Evolutionary conservation across 2,797 vertebrate genomes (phyloP).

Genomic region (Mastacembelus armatus): DNA sequence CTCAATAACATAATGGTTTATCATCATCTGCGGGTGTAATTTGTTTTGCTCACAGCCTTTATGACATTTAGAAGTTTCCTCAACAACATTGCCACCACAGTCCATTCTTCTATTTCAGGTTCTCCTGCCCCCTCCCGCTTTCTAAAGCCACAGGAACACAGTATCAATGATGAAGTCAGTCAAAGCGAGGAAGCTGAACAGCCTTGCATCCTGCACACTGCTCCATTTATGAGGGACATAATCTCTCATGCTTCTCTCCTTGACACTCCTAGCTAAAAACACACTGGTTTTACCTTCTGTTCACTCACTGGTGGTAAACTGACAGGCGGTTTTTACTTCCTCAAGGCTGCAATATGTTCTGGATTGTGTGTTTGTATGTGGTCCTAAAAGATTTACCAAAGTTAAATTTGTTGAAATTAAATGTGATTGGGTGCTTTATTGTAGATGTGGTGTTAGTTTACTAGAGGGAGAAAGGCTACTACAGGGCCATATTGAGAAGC

Average conservation of each 20-base stretch:
- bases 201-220: conserved; percentile 19
- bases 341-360: neutral
- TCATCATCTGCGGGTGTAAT: conserved; percentile 41
- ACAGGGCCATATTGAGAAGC: conserved; percentile 26
- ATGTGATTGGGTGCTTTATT: conserved; percentile 30
- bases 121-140: neutral
- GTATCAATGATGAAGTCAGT: conserved; percentile 37
- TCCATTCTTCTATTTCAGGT: neutral
- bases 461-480: conserved; percentile 1
- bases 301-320: conserved; percentile 2
- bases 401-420: conserved; percentile 46
- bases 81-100: conserved; percentile 5
- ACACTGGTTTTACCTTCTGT: conserved; percentile 24
- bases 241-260: conserved; percentile 33
- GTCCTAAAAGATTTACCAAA: conserved; percentile 13
- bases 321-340: conserved; percentile 1
- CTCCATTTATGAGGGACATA: conserved; percentile 38
- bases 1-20: conserved; percentile 40
- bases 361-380: conserved; percentile 1
- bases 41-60: conserved; percentile 40
- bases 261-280: conserved; percentile 30
- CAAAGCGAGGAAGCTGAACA: conserved; percentile 22
- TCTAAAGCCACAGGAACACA: conserved; percentile 11
- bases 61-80: conserved; percentile 41
- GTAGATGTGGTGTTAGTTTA: conserved; percentile 21